Conservation (phyloP, 2,888 invertebrate species). For the Hypomecis punctinalis region DNA sequence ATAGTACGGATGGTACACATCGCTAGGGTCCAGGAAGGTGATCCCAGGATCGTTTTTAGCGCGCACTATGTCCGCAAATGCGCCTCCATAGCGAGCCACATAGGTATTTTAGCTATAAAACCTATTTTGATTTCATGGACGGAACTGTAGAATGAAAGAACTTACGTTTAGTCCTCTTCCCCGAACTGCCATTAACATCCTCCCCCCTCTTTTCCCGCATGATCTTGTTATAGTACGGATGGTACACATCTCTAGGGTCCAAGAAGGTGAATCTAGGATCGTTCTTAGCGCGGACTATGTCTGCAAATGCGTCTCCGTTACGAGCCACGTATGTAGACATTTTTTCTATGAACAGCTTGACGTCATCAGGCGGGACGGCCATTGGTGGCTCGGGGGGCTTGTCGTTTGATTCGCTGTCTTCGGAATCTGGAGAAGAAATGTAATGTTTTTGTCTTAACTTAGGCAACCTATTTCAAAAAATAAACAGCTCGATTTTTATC, state of each 20-base stretch:
- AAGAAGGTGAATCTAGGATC: constrained; percentile 96
- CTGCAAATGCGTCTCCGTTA: constrained; percentile 97
- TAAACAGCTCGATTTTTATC: no score
- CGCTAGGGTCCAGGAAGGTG: constrained; percentile 91
- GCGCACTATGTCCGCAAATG: constrained; percentile 95
- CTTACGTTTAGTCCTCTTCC: constrained; percentile 43
- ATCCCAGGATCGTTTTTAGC: constrained; percentile 94
- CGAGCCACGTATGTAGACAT: constrained; percentile 98
- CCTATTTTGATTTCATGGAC: no score
- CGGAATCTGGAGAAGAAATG: constrained; percentile 60
- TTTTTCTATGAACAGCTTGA: constrained; percentile 96
- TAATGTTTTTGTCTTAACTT: no score
- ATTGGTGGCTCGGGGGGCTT: constrained; percentile 62
- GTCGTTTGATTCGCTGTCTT: constrained; percentile 62
- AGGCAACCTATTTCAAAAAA: no score
- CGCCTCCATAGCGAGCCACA: constrained; percentile 97
- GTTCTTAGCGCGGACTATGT: constrained; percentile 92
- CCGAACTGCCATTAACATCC: constrained; percentile 56
- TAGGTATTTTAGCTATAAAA: no score
- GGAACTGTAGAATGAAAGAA: constrained; percentile 35
- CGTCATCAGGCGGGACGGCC: constrained; percentile 90
- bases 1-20: constrained; percentile 94
- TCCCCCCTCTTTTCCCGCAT: constrained; percentile 67
- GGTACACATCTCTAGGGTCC: constrained; percentile 89
- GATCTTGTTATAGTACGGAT: constrained; percentile 90